Evolutionary conservation across 2,888 invertebrate species (phyloP), one percentile per base, ranked within the genome.

Genomic region (Tromatobia lineatoria): DNA sequence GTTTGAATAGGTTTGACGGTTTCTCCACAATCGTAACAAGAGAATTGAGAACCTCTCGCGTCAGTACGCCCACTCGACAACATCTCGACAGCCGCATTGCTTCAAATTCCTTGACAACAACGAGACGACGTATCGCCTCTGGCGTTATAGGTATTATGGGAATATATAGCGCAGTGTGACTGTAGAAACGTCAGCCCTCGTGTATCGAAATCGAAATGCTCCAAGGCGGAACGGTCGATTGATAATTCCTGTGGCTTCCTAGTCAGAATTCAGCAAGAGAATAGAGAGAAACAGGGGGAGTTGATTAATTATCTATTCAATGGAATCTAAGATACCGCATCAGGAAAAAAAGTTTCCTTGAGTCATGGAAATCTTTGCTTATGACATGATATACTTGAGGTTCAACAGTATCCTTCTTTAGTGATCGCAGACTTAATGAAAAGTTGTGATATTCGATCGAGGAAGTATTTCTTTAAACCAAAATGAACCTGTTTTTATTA

Each of bases 71-170:
- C 73, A 64, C 78, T 57, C 50, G 71, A 61, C 74, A 64, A 47
- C 66, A 71, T 69, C 73, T 73, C 79, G 85, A 84, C 81, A 76
- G 69, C 67, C n/a, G 25, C 78, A 66, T 61, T 67, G 76, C 73
- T 85, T 64, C 77, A 67, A 74, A 84, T 86, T 86, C 75, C 78
- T 86, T 85, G 87, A 87, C 86, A 86, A 85, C 85, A 85, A 85
- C 82, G 82, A 82, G 83, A 80, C 84, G 67, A 83, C 73, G 79
- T 79, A 76, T 81, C 81, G 79, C 76, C 74, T 70, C 57, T 54
- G 83, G 79, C 70, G 61, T 80, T 82, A 69, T 84, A 75, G 74
- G 47, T 74, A 74, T 82, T 54, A 71, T 29, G 42, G 61, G 64
- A 38, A 71, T 73, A 45, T 70, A 59, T 29, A 38, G 47, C 20